A percentile compares a stretch with the other conserved stretches of the same genome.
Conservation (phyloP, 2,797 vertebrate species). For the Knipowitschia caucasica region DNA sequence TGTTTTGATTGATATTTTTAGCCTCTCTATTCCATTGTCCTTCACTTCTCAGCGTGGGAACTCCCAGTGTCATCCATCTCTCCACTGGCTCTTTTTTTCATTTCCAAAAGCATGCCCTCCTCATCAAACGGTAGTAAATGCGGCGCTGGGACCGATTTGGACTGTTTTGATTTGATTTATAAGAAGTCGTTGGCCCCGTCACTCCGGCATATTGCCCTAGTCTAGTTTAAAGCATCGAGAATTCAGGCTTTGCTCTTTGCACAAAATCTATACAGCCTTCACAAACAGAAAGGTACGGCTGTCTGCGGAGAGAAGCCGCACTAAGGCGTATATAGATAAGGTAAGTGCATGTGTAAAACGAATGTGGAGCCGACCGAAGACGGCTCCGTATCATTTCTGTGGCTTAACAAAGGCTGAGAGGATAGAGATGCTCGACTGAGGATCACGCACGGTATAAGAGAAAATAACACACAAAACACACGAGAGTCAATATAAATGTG, state of each 20-base stretch:
- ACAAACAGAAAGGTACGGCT: constrained; percentile 28
- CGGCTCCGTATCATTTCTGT: constrained; percentile 19
- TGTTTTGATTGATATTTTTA: constrained; percentile 28
- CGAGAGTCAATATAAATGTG: constrained; percentile 26
- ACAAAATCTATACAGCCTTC: constrained; percentile 26
- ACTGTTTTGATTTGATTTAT: constrained; percentile 50
- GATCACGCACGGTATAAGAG: constrained; percentile 42
- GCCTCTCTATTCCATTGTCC: constrained; percentile 19
- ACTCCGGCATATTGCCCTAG: constrained; percentile 15
- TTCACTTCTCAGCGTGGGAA: constrained; percentile 21
- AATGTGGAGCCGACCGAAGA: constrained; percentile 8
- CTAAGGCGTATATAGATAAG: constrained; percentile 1
- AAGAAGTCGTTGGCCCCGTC: constrained; percentile 33
- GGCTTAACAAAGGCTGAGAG: constrained; percentile 37
- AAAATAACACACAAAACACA: constrained; percentile 36
- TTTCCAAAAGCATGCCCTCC: constrained; percentile 21
- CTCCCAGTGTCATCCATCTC: constrained; percentile 36
- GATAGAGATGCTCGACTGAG: constrained; percentile 47
- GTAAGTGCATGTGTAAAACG: constrained; percentile 25
- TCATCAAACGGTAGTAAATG: constrained; percentile 37
- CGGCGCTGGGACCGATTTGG: constrained; percentile 48
- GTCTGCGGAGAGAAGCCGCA: constrained; percentile 18
- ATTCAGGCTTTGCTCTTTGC: constrained; percentile 18
- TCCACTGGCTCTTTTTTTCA: constrained; percentile 25
- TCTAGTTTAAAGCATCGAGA: constrained; percentile 27